Percentiles rank a stretch among this genome's conserved stretches.
These are phyloP conservation scores for Holocentrus rufus DNA, from an alignment of 2,797 vertebrate species.

Conservation along the genomic window DNA sequence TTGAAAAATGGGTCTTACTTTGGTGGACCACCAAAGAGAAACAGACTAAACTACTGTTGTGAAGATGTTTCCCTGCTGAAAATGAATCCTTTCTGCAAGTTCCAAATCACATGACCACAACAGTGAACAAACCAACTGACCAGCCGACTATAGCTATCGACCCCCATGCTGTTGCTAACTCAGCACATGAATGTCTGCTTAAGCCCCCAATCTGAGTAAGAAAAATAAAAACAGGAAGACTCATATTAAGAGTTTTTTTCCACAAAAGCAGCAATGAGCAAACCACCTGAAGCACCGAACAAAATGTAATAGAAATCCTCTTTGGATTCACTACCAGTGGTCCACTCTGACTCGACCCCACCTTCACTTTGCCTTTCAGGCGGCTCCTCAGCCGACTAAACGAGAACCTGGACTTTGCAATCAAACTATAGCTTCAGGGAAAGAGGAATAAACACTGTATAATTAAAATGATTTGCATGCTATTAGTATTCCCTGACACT, in stretches of 20 bases:
- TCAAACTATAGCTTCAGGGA: slow-evolving; percentile 42
- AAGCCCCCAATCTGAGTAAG: too few species aligned
- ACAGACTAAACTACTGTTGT: too few species aligned
- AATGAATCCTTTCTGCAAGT: too few species aligned
- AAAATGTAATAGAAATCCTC: not conserved
- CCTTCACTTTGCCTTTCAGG: not conserved
- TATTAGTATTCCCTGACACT: slow-evolving; percentile 55
- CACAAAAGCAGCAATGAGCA: accelerated
- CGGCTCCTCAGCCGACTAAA: slow-evolving; percentile 6
- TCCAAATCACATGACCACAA: too few species aligned
- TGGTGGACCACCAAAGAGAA: too few species aligned
- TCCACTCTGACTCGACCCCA: not conserved
- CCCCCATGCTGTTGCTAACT: too few species aligned
- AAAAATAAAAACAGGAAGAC: not conserved
- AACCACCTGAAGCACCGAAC: not conserved
- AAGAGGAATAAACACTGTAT: slow-evolving; percentile 47
- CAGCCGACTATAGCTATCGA: too few species aligned
- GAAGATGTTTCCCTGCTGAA: too few species aligned
- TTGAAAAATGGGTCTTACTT: too few species aligned
- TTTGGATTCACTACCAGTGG: not conserved
- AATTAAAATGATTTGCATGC: slow-evolving; percentile 63
- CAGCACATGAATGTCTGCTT: too few species aligned
- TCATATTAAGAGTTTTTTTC: not conserved
- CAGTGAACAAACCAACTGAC: too few species aligned
- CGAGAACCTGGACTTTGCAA: slow-evolving; percentile 25